Evolutionary conservation across 2,888 invertebrate genomes (phyloP).

Genomic region (Hermaeophaga mercurialis): DNA sequence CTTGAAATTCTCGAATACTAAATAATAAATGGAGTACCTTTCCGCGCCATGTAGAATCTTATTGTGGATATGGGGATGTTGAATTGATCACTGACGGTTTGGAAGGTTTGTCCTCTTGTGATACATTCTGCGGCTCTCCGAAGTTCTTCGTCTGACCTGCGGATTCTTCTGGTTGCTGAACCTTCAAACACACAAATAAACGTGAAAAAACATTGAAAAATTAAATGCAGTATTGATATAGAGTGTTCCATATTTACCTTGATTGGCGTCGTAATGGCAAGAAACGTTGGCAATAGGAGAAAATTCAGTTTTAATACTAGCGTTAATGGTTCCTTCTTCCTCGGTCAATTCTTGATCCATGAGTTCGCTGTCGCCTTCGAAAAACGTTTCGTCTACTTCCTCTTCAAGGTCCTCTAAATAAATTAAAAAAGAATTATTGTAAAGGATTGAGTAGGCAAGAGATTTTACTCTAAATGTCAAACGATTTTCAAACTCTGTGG

Average conservation of each 20-base stretch:
- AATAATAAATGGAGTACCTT: too few species aligned
- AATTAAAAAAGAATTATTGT: neutral
- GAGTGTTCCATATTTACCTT: too few species aligned
- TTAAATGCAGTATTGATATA: too few species aligned
- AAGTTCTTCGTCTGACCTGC: slow-evolving; percentile 77
- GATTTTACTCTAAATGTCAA: too few species aligned
- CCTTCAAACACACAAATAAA: too few species aligned
- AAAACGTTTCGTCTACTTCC: slow-evolving; percentile 52
- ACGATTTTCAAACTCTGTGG: too few species aligned
- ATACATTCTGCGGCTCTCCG: slow-evolving; percentile 85
- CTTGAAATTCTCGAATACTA: too few species aligned
- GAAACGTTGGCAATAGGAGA: slow-evolving; percentile 68
- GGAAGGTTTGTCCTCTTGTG: slow-evolving; percentile 85
- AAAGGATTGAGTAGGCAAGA: too few species aligned
- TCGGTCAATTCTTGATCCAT: slow-evolving; percentile 57
- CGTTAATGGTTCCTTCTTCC: slow-evolving; percentile 51
- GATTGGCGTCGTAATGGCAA: slow-evolving; percentile 64
- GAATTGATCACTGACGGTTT: slow-evolving; percentile 84
- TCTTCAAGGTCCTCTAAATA: slow-evolving; percentile 48
- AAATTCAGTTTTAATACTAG: slow-evolving; percentile 48
- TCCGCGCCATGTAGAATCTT: slow-evolving; percentile 86
- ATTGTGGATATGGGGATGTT: slow-evolving; percentile 88
- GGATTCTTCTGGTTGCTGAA: slow-evolving; percentile 61
- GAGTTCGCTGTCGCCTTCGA: slow-evolving; percentile 54
- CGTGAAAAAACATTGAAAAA: neutral